Conservation (phyloP, 2,797 vertebrate species). For the Oreonectes daqikongensis region DNA sequence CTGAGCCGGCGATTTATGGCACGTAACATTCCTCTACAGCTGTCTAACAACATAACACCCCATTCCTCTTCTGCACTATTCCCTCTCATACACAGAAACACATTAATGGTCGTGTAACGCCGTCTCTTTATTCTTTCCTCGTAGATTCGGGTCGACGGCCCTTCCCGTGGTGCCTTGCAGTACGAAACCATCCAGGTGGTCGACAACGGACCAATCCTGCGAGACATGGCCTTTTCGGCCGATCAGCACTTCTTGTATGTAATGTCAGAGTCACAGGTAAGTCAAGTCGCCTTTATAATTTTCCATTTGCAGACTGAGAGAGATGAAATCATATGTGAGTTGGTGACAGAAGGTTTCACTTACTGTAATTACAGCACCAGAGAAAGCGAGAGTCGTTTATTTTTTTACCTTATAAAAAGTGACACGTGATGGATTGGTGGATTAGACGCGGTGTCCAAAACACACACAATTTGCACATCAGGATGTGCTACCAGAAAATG, state of each 20-base stretch:
- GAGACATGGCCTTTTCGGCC: slow-evolving; percentile 95
- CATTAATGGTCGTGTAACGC: slow-evolving; percentile 32
- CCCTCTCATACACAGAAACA: background rate
- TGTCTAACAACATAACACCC: slow-evolving; percentile 42
- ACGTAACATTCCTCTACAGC: slow-evolving; percentile 35
- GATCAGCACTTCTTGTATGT: slow-evolving; percentile 92
- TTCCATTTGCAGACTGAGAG: no score
- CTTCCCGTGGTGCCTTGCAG: slow-evolving; percentile 83
- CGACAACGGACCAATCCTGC: slow-evolving; percentile 84
- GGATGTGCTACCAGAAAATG: slow-evolving; percentile 40
- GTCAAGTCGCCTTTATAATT: slow-evolving; percentile 40
- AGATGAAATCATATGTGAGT: background rate
- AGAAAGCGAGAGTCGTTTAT: background rate
- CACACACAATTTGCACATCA: slow-evolving; percentile 48
- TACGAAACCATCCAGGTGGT: slow-evolving; percentile 94
- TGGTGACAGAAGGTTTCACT: slow-evolving; percentile 40
- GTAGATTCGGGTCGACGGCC: slow-evolving; percentile 93
- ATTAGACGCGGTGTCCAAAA: slow-evolving; percentile 39
- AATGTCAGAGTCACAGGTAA: slow-evolving; percentile 97
- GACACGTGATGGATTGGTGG: slow-evolving; percentile 35
- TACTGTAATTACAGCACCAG: slow-evolving; percentile 45
- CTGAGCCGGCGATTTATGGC: slow-evolving; percentile 38
- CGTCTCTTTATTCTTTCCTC: slow-evolving; percentile 30
- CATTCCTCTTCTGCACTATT: slow-evolving; percentile 12
- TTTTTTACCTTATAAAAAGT: slow-evolving; percentile 18